These are phyloP conservation scores for Campoplex capitator DNA, from an alignment of 2,888 invertebrate genomes.

Conservation along the genomic window DNA sequence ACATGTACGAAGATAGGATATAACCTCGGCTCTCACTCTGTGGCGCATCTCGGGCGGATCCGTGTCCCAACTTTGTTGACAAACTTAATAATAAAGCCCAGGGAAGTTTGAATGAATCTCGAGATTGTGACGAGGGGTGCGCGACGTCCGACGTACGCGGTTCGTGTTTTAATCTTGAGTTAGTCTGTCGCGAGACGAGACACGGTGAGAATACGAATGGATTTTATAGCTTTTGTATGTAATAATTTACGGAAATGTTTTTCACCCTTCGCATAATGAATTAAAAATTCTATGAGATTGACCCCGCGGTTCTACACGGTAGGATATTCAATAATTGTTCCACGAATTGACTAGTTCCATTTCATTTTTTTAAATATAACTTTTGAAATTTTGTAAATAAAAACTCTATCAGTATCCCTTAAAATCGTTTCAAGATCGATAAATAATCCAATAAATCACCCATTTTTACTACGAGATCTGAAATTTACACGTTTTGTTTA, in stretches of 20 bases:
- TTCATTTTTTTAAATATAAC: neutral
- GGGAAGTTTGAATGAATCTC: conserved; percentile 61
- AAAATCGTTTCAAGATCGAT: too few relatives aligned
- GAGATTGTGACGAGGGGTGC: conserved; percentile 54
- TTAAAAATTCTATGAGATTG: neutral
- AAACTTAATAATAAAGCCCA: conserved; percentile 63
- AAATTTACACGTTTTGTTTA: too few relatives aligned
- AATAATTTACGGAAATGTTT: neutral
- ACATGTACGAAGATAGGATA: conserved; percentile 7
- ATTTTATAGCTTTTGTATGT: neutral
- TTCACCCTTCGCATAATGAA: neutral
- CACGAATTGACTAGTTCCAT: neutral
- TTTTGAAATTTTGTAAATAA: too few relatives aligned
- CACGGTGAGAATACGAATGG: conserved; percentile 3
- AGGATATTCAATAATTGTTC: neutral
- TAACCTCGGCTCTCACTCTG: conserved; percentile 20
- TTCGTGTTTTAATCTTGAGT: conserved; percentile 53
- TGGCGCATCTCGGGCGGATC: conserved; percentile 35
- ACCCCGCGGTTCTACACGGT: neutral
- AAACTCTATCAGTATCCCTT: too few relatives aligned
- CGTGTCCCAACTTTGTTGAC: conserved; percentile 59
- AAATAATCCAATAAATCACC: too few relatives aligned
- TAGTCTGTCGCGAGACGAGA: neutral
- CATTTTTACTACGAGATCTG: too few relatives aligned
- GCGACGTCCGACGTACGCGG: conserved; percentile 38